Conservation (phyloP, 2,113 vertebrate species). For the Lichenostomus cassidix region DNA sequence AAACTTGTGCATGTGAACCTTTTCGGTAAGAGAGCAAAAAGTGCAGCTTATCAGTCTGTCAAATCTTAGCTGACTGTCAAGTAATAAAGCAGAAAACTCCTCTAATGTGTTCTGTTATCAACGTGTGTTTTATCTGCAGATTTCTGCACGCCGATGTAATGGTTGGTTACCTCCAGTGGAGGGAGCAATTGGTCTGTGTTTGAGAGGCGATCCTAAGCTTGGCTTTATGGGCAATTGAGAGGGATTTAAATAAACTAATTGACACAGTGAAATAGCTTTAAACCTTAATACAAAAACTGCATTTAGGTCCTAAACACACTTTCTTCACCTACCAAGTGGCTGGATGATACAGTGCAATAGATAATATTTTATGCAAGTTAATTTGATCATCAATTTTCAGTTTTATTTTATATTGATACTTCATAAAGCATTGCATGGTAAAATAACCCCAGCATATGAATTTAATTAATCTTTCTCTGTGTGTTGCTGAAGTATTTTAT, state of each 20-base stretch:
- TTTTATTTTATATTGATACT: not conserved
- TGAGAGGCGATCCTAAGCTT: not conserved
- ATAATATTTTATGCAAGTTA: not conserved
- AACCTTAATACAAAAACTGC: not conserved
- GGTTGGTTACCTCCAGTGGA: constrained; percentile 35
- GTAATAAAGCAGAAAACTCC: not conserved
- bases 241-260: constrained; percentile 21
- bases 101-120: not conserved
- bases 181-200: constrained; percentile 65
- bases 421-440: not conserved
- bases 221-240: not conserved
- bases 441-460: not conserved
- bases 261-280: constrained; percentile 30
- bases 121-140: rapidly evolving
- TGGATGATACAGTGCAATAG: not conserved
- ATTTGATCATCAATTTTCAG: not conserved
- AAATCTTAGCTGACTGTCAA: not conserved
- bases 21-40: not conserved
- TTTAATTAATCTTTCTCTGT: constrained; percentile 18
- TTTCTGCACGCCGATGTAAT: not conserved
- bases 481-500: constrained; percentile 26
- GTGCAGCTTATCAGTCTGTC: not conserved
- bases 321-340: not conserved
- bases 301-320: not conserved
- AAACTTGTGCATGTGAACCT: not conserved